phyloP scores from a whole-genome alignment of 2,888 invertebrate species.

The Empis stercorea region DNA sequence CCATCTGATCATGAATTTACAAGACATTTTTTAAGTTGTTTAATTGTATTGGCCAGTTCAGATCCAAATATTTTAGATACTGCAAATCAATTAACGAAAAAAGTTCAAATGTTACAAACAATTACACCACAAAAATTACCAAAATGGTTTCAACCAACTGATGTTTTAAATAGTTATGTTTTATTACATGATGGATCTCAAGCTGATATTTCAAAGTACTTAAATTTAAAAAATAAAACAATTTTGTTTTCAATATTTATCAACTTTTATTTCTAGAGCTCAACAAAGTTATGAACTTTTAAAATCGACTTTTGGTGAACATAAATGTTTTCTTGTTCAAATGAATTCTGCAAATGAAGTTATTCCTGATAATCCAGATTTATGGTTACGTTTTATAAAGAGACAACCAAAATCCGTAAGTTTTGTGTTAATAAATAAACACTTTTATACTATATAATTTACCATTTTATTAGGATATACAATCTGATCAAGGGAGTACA shows the following conservation, averaged over 20 bases:
- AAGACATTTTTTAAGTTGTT: constrained; percentile 73
- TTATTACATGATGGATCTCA: constrained; percentile 72
- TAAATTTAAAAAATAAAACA: not conserved
- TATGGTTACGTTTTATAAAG: constrained; percentile 70
- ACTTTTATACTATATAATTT: not conserved
- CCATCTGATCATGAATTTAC: constrained; percentile 95
- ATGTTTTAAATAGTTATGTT: constrained; percentile 78
- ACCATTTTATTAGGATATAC: constrained; percentile 19
- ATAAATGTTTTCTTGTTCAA: constrained; percentile 77
- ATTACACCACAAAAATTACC: constrained; percentile 64
- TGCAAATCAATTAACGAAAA: constrained; percentile 66
- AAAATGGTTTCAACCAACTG: constrained; percentile 64
- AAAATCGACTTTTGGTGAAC: constrained; percentile 74
- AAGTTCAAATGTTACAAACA: constrained; percentile 65
- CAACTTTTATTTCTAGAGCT: constrained; percentile 46
- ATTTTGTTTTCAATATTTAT: not conserved
- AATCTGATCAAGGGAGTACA: constrained; percentile 39
- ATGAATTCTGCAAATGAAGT: constrained; percentile 69
- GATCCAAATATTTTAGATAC: constrained; percentile 71
- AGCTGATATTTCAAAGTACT: constrained; percentile 57
- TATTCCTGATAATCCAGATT: constrained; percentile 54
- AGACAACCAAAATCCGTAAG: constrained; percentile 42
- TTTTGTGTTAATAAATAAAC: constrained; percentile 4
- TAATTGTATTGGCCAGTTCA: constrained; percentile 58
- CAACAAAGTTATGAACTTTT: constrained; percentile 71